Evolutionary conservation across 92 coral and sea anemone species (phyloP), one percentile per base, ranked within the genome.

Genomic region (Heliopora coerulea): DNA sequence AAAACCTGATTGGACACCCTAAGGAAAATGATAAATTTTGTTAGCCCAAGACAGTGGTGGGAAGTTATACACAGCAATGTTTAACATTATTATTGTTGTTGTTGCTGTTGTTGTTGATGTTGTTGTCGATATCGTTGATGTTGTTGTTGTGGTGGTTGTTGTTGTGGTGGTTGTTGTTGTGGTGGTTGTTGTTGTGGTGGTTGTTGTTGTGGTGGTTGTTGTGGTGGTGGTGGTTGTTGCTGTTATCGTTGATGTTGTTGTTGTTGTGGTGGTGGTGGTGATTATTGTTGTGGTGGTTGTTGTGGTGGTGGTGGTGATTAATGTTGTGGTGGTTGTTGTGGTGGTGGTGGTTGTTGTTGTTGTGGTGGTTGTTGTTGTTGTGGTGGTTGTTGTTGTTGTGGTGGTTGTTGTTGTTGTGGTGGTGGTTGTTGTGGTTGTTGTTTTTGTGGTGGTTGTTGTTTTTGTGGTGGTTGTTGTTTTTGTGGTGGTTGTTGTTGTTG

Each of bases 1-100:
- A 67, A 25, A 67, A 49, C 12, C n/a, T 18, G 1, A 59, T 35
- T 12, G 59, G 74, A n/a, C 74, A 67, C 74, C 74, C 74, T 67
- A 21, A 31, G 25, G n/a, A 34, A 34, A 27, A 18, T 23, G 27
- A 18, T 23, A 4, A 3, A 52, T 3, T 3, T 18, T 3, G 27
- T 23, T 37, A 37, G 12, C 42, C 12, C 6, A 37, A 12, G 42
- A 46, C 14, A 46, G 15, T 46, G 52, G 52, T 46, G 52, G 52
- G 2, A 46, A 2, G 12, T 2, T 8, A 8, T 6, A 2, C n/a
- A 46, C 2, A 46, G n/a, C 2, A 46, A 46, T 46, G 15, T n/a
- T 46, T 8, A 8, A 46, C 52, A 46, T 8, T 46, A 12, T 37
- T 4, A 46, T 46, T 2, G 52, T 8, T 8, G 52, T 6, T 8